Evolutionary conservation across 2,113 vertebrate species (phyloP).

Genomic region (Corydoras maculifer): DNA sequence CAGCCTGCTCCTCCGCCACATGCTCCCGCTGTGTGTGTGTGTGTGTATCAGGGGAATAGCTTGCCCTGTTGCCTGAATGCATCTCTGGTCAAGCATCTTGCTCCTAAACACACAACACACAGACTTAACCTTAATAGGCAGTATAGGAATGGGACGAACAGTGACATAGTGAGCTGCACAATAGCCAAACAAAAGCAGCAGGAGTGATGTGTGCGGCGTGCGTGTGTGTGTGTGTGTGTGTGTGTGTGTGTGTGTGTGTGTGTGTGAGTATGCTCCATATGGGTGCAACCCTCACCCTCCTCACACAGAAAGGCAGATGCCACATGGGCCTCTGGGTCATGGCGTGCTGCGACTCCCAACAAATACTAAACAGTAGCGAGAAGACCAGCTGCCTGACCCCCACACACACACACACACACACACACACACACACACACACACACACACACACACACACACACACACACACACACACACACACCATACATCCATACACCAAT

Average conservation of each 20-base stretch:
- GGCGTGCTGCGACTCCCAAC: constrained; percentile 50
- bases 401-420: constrained; percentile 22
- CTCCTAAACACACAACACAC: constrained; percentile 26
- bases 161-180: constrained; percentile 34
- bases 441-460: constrained; percentile 42
- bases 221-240: constrained; percentile 33
- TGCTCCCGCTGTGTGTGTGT: constrained; percentile 21
- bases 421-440: constrained; percentile 42
- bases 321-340: constrained; percentile 72
- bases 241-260: constrained; percentile 26
- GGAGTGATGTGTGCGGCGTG: constrained; percentile 44
- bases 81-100: constrained; percentile 10
- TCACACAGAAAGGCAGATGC: constrained; percentile 67
- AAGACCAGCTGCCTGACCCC: constrained; percentile 43
- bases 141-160: constrained; percentile 55
- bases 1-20: constrained; percentile 21
- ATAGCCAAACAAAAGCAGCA: constrained; percentile 53
- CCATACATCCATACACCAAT: not conserved
- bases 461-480: constrained; percentile 32
- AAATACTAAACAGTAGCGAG: constrained; percentile 59
- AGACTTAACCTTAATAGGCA: constrained; percentile 29
- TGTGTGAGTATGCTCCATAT: constrained; percentile 58
- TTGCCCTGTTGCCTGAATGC: constrained; percentile 35
- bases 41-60: not conserved
- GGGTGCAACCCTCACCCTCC: constrained; percentile 46